Percentiles rank a stretch among this genome's conserved stretches.
Evolutionary conservation across 92 coral and sea anemone species (phyloP).

Genomic region (Phenganax marumi): DNA sequence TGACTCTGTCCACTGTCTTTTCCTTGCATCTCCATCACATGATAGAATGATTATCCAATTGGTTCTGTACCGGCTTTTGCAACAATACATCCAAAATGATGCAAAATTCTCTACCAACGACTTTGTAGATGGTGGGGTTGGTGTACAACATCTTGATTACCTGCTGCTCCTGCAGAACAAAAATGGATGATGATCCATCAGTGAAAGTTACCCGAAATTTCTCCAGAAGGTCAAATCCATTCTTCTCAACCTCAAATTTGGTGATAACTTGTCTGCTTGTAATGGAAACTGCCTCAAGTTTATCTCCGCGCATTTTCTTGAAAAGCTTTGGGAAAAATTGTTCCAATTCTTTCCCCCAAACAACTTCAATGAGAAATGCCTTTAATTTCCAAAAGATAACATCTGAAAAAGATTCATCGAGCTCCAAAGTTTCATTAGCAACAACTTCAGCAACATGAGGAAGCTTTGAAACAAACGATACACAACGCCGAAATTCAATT

Average conservation of each 20-base stretch:
- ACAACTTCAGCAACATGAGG: slow-evolving; percentile 12
- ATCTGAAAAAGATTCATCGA: neutral
- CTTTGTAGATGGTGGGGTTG: slow-evolving; percentile 17
- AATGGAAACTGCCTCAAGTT: too few species aligned
- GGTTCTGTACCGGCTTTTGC: slow-evolving; percentile 31
- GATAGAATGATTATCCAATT: slow-evolving; percentile 19
- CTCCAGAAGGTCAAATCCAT: slow-evolving; percentile 21
- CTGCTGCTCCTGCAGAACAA: too few species aligned
- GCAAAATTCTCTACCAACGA: too few species aligned
- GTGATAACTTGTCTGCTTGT: neutral
- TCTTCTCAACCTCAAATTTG: slow-evolving; percentile 6
- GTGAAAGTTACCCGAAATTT: too few species aligned
- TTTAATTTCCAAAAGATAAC: slow-evolving; percentile 22
- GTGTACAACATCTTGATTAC: slow-evolving; percentile 10
- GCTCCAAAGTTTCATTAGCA: neutral
- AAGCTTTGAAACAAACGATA: slow-evolving; percentile 9
- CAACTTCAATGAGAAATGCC: slow-evolving; percentile 12
- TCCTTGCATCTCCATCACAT: slow-evolving; percentile 33
- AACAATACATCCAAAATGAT: slow-evolving; percentile 19
- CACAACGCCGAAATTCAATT: slow-evolving; percentile 7
- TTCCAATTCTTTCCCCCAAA: too few species aligned
- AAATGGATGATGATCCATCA: too few species aligned
- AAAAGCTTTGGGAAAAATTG: too few species aligned
- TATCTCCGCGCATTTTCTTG: too few species aligned
- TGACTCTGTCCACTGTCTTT: too few species aligned